Percentiles rank a stretch among this genome's conserved stretches.
Evolutionary conservation across 64 coral and sea anemone genomes (phyloP).

Genomic region (Actinia equina): DNA sequence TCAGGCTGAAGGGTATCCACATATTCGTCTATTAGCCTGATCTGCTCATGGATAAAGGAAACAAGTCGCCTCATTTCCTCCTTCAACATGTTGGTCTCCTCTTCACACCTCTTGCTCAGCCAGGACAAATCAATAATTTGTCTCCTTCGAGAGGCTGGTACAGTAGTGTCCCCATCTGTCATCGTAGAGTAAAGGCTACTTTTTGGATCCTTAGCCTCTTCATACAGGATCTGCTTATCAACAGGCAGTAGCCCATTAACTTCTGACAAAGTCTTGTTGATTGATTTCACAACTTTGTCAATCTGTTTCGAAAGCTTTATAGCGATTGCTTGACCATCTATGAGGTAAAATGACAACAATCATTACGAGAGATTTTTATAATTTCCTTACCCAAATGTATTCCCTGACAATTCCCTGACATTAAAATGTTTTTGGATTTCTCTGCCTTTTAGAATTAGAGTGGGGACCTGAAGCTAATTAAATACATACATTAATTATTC

Average conservation of each 20-base stretch:
- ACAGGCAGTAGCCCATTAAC: constrained; percentile 29
- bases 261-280: constrained; percentile 27
- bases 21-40: no score
- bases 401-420: no score
- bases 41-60: no score
- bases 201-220: constrained; percentile 24
- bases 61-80: no score
- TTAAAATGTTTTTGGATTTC: no score
- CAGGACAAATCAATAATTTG: constrained; percentile 30
- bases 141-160: constrained; percentile 9
- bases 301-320: constrained; percentile 60
- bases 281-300: constrained; percentile 56
- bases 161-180: neutral
- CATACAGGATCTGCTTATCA: constrained; percentile 8
- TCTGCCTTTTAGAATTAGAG: no score
- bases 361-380: no score
- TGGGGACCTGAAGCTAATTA: no score
- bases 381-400: no score
- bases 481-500: no score
- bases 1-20: no score
- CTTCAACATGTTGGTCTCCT: neutral
- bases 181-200: constrained; percentile 23
- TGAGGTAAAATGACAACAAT: constrained; percentile 1
- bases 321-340: constrained; percentile 56
- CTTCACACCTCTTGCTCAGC: constrained; percentile 2